Evolutionary conservation across 2,797 vertebrate genomes (phyloP).

Genomic region (Sardinella longiceps): DNA sequence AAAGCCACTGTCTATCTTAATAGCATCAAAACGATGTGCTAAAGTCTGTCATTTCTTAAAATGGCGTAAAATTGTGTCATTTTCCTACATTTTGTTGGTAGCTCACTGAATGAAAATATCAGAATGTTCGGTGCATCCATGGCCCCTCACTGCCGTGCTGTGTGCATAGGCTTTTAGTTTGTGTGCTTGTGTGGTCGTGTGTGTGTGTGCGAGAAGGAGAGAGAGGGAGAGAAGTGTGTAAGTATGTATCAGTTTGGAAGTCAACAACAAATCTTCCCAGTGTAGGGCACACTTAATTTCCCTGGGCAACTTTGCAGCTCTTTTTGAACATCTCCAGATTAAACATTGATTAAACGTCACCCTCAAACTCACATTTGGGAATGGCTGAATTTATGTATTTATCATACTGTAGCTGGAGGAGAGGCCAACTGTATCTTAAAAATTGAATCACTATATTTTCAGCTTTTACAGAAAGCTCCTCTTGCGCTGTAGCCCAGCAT

Average conservation of each 20-base stretch:
- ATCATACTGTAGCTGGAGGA: neutral
- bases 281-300: neutral
- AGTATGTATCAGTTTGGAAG: neutral
- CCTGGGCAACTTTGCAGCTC: neutral
- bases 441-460: too few relatives aligned
- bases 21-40: too few relatives aligned
- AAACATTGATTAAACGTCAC: neutral
- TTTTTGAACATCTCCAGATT: neutral
- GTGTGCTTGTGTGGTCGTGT: neutral
- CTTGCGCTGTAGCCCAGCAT: neutral
- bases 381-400: neutral
- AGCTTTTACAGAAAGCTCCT: neutral
- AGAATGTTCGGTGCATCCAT: too few relatives aligned
- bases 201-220: neutral
- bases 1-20: too few relatives aligned
- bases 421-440: too few relatives aligned
- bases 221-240: neutral
- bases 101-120: too few relatives aligned
- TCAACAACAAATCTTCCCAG: neutral
- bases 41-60: too few relatives aligned
- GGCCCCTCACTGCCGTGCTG: too few relatives aligned
- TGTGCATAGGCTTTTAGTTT: too few relatives aligned
- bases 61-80: too few relatives aligned
- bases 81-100: too few relatives aligned
- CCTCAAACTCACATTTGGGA: neutral